phyloP scores from a whole-genome alignment of 2,113 vertebrate genomes.

The Thamnaconus septentrionalis region DNA sequence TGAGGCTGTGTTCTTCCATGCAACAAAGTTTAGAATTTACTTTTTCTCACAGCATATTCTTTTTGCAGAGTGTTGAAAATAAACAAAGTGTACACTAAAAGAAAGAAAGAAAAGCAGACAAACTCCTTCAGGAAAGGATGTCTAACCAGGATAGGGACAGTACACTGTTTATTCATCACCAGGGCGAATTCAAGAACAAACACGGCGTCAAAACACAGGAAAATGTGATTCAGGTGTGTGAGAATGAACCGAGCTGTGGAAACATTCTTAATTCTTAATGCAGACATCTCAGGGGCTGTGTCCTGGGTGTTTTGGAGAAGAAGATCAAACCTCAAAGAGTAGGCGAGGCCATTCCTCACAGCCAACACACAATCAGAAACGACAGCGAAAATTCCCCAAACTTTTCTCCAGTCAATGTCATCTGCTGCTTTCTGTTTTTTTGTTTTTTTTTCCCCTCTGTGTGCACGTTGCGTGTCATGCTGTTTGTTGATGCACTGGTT shows the following conservation, averaged over 20 bases:
- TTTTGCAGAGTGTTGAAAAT: not conserved
- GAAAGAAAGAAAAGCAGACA: slow-evolving; percentile 9
- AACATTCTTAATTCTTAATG: slow-evolving; percentile 28
- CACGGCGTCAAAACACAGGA: slow-evolving; percentile 26
- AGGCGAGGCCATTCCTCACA: not conserved
- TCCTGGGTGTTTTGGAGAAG: slow-evolving; percentile 23
- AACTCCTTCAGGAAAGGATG: slow-evolving; percentile 19
- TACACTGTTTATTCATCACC: slow-evolving; percentile 40
- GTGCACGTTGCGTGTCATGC: no score
- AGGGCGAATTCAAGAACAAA: slow-evolving; percentile 35
- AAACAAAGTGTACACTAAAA: slow-evolving; percentile 28
- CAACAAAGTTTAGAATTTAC: no score
- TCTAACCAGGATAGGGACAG: slow-evolving; percentile 25
- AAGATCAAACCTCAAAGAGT: slow-evolving; percentile 24
- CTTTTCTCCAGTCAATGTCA: no score
- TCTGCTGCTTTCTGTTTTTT: slow-evolving; percentile 16
- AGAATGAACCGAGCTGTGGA: slow-evolving; percentile 15
- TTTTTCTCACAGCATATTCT: no score
- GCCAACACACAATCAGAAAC: slow-evolving; percentile 16
- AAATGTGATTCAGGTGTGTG: slow-evolving; percentile 61
- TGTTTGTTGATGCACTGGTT: no score
- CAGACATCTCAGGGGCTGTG: slow-evolving; percentile 22
- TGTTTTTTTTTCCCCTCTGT: not conserved
- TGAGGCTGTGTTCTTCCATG: no score
- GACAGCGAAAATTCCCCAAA: not conserved